These are phyloP conservation scores for Bothrops jararaca DNA, from an alignment of 2,113 vertebrate species.

Conservation along the genomic window DNA sequence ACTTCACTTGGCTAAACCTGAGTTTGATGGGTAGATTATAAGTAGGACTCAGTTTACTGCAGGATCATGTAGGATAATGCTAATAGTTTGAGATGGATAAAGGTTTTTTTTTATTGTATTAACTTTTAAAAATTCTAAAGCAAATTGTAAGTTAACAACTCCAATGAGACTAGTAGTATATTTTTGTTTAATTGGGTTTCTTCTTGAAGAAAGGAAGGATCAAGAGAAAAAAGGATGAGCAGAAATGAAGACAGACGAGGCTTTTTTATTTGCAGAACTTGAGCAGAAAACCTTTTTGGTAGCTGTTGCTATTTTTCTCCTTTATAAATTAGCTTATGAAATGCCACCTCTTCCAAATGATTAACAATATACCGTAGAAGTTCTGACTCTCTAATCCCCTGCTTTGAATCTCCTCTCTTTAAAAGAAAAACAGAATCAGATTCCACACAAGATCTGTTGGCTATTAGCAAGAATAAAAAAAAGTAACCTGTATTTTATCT, in stretches of 20 bases:
- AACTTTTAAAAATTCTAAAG: not conserved
- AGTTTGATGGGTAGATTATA: not conserved
- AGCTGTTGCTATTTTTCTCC: not conserved
- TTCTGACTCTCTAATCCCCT: not conserved
- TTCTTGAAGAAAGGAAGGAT: not conserved
- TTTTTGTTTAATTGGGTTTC: not conserved
- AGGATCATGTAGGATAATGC: not conserved
- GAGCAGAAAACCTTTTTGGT: not conserved
- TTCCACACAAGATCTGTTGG: not conserved
- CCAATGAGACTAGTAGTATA: not conserved
- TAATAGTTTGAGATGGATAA: not conserved
- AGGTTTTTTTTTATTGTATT: not conserved
- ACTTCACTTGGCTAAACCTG: not conserved
- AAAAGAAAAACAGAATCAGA: not conserved
- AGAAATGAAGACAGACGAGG: not conserved
- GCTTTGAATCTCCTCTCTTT: not conserved
- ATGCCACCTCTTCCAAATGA: not conserved
- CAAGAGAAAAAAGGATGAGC: not conserved
- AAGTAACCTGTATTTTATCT: slow-evolving; percentile 91
- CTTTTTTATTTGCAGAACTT: not conserved
- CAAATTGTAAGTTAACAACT: not conserved
- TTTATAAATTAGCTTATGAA: not conserved
- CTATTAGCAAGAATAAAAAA: slow-evolving; percentile 9
- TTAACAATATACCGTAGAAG: not conserved
- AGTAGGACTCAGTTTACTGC: not conserved